Evolutionary conservation across 1,140 invertebrate species (phyloP).

Genomic region (Drosophila lini): DNA sequence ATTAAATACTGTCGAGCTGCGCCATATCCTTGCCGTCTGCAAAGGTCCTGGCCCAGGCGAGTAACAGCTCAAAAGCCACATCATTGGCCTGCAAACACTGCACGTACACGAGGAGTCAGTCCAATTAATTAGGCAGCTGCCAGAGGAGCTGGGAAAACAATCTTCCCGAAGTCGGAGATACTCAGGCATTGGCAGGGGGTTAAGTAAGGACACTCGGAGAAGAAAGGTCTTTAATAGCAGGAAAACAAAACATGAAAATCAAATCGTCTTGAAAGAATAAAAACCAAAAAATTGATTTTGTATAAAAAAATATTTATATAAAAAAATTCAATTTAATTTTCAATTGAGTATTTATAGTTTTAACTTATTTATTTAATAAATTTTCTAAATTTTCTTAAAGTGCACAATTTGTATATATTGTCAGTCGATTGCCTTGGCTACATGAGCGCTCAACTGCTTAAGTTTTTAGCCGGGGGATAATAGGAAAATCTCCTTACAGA

Average conservation of each 20-base stretch:
- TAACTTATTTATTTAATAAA: not conserved
- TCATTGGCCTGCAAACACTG: constrained; percentile 42
- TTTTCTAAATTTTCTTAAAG: not conserved
- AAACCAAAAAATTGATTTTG: too few relatives aligned
- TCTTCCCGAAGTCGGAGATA: constrained; percentile 3
- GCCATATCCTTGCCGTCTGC: constrained; percentile 53
- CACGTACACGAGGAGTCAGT: constrained; percentile 50
- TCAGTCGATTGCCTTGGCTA: not conserved
- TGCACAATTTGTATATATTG: constrained; percentile 11
- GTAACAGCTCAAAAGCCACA: constrained; percentile 40
- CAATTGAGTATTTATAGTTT: too few relatives aligned
- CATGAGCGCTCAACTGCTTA: constrained; percentile 9
- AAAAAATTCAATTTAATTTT: too few relatives aligned
- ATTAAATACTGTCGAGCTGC: constrained; percentile 59
- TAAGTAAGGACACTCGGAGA: not conserved
- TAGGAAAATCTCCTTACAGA: constrained; percentile 21
- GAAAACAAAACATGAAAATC: too few relatives aligned
- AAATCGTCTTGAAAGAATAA: too few relatives aligned
- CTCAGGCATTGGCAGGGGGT: constrained; percentile 11
- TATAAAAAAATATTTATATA: too few relatives aligned
- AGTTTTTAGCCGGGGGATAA: constrained; percentile 24
- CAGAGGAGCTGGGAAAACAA: constrained; percentile 20
- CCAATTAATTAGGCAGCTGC: constrained; percentile 70
- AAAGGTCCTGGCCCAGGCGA: constrained; percentile 2
- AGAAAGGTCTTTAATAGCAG: too few relatives aligned